Evolutionary conservation across 1,140 invertebrate genomes (phyloP).

Genomic region (Elymnias hypermnestra): DNA sequence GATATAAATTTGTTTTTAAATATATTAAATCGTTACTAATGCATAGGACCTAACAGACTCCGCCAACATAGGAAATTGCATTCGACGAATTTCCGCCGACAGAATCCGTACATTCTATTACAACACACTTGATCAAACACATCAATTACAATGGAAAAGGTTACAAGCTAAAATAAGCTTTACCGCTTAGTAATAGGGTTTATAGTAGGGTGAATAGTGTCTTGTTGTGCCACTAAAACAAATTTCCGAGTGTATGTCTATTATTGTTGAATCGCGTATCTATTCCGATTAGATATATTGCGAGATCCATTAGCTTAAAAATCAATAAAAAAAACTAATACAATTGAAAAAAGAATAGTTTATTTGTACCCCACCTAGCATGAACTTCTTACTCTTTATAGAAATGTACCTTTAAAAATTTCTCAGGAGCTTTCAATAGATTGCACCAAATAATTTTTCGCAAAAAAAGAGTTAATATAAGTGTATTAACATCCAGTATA

Average conservation of each 20-base stretch:
- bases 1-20: too few relatives aligned
- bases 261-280: constrained; percentile 23
- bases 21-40: not conserved
- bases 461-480: too few relatives aligned
- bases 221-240: not conserved
- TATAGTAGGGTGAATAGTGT: not conserved
- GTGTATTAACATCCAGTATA: too few relatives aligned
- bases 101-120: constrained; percentile 18
- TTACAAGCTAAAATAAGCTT: not conserved
- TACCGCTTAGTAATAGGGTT: not conserved
- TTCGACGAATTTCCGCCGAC: constrained; percentile 15
- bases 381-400: too few relatives aligned
- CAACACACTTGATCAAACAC: constrained; percentile 10
- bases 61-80: constrained; percentile 12
- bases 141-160: constrained; percentile 8
- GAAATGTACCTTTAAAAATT: too few relatives aligned
- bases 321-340: too few relatives aligned
- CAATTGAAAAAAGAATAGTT: too few relatives aligned
- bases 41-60: not conserved
- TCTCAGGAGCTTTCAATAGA: too few relatives aligned
- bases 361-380: too few relatives aligned
- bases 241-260: constrained; percentile 15
- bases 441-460: too few relatives aligned
- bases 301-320: too few relatives aligned
- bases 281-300: too few relatives aligned